Conservation (phyloP, 2,113 vertebrate species). For the Myanophis thanlyinensis region DNA sequence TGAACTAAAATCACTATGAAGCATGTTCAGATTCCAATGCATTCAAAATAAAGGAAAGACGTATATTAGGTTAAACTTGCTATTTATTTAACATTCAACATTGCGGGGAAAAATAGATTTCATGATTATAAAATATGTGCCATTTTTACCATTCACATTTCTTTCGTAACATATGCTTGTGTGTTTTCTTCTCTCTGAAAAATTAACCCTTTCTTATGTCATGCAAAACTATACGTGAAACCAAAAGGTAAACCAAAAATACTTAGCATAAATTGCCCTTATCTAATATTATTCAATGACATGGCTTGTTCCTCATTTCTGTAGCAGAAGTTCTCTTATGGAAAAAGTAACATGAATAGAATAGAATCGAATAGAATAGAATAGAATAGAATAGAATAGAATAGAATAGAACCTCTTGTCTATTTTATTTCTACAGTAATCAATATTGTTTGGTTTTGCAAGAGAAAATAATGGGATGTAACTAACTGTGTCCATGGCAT, state of each 20-base stretch:
- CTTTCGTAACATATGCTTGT: not conserved
- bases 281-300: not conserved
- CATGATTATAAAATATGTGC: not conserved
- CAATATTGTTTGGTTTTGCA: not conserved
- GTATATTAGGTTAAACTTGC: constrained; percentile 19
- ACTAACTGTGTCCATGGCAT: not conserved
- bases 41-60: constrained; percentile 19
- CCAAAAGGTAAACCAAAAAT: not conserved
- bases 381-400: not conserved
- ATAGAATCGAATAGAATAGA: not conserved
- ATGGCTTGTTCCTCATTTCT: not conserved
- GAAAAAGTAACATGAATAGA: not conserved
- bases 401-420: not conserved
- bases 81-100: not conserved
- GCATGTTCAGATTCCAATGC: not conserved
- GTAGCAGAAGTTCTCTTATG: not conserved
- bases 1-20: constrained; percentile 11
- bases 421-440: not conserved
- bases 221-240: not conserved
- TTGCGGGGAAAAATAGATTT: not conserved
- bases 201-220: not conserved
- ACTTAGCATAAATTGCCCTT: not conserved
- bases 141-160: not conserved
- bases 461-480: not conserved
- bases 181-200: not conserved